Evolutionary conservation across 2,888 invertebrate genomes (phyloP).

Genomic region (Caenorhabditis uteleia): DNA sequence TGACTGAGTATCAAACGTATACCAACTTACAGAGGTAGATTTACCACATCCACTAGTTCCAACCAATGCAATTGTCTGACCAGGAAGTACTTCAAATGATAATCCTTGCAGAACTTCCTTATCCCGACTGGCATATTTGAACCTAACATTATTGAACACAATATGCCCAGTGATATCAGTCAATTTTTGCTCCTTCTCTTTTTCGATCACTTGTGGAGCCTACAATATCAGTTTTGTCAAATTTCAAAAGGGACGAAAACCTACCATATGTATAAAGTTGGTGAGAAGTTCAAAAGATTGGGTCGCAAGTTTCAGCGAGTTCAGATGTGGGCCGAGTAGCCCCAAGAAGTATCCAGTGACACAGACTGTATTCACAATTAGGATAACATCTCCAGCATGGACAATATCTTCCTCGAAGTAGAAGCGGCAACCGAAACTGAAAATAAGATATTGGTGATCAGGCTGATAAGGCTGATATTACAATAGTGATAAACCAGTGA

Average conservation of each 20-base stretch:
- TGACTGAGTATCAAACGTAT: too few relatives aligned
- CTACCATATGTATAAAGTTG: slow-evolving; percentile 9
- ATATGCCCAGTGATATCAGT: slow-evolving; percentile 41
- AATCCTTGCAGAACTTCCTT: slow-evolving; percentile 31
- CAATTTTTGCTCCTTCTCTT: slow-evolving; percentile 15
- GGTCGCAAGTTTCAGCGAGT: slow-evolving; percentile 31
- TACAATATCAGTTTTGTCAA: background rate
- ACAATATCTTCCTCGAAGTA: slow-evolving; percentile 43
- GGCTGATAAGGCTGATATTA: slow-evolving; percentile 3
- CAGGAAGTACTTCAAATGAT: slow-evolving; percentile 38
- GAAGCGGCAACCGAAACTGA: slow-evolving; percentile 35
- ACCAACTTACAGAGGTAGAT: too few relatives aligned
- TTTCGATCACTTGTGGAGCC: slow-evolving; percentile 16
- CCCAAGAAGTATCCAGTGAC: slow-evolving; percentile 49
- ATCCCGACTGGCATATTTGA: slow-evolving; percentile 53
- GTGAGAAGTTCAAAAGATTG: slow-evolving; percentile 17
- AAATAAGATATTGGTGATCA: background rate
- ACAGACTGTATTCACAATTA: slow-evolving; percentile 47
- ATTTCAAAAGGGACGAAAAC: background rate
- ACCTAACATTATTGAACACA: slow-evolving; percentile 57
- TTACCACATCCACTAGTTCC: slow-evolving; percentile 59
- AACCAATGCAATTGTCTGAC: slow-evolving; percentile 53
- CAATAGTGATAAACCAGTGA: slow-evolving; percentile 48
- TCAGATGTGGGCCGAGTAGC: slow-evolving; percentile 48
- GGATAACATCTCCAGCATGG: slow-evolving; percentile 45